Evolutionary conservation across 1,140 invertebrate genomes (phyloP).

Genomic region (Thaumetopoea pityocampa): DNA sequence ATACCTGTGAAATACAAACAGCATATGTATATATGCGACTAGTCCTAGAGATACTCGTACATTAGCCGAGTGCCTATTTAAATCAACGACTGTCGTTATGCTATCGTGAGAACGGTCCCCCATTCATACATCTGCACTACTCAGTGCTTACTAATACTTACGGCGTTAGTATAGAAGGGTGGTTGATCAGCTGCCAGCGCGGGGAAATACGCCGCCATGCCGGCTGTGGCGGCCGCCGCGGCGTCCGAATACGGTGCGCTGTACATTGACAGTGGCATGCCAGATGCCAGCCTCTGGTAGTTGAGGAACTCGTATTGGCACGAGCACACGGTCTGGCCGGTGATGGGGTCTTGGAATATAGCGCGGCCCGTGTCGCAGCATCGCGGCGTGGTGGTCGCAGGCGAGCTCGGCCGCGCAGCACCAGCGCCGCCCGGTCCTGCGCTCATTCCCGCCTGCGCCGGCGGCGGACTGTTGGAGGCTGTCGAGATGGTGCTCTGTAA

Average conservation of each 20-base stretch:
- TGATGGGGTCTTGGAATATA: constrained; percentile 93
- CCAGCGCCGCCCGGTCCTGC: constrained; percentile 68
- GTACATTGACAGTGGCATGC: constrained; percentile 84
- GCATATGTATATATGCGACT: too few relatives aligned
- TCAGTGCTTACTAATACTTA: constrained; percentile 75
- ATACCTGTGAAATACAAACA: too few relatives aligned
- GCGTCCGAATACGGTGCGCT: constrained; percentile 85
- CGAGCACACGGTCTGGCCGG: constrained; percentile 94
- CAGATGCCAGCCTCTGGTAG: constrained; percentile 86
- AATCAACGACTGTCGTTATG: too few relatives aligned
- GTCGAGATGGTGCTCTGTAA: constrained; percentile 77
- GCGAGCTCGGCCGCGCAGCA: constrained; percentile 73
- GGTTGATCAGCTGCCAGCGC: constrained; percentile 87
- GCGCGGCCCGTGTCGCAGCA: constrained; percentile 95
- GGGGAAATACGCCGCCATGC: constrained; percentile 89
- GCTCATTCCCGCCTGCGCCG: constrained; percentile 73
- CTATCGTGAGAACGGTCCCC: too few relatives aligned
- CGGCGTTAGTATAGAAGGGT: constrained; percentile 88
- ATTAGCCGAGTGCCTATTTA: too few relatives aligned
- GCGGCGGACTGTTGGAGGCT: constrained; percentile 78
- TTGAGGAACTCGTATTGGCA: constrained; percentile 91
- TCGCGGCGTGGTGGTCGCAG: constrained; percentile 75
- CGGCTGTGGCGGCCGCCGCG: constrained; percentile 81
- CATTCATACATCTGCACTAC: neutral
- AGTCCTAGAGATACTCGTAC: too few relatives aligned